Conservation (phyloP, 2,888 invertebrate genomes). For the Cataglyphis albicans region DNA sequence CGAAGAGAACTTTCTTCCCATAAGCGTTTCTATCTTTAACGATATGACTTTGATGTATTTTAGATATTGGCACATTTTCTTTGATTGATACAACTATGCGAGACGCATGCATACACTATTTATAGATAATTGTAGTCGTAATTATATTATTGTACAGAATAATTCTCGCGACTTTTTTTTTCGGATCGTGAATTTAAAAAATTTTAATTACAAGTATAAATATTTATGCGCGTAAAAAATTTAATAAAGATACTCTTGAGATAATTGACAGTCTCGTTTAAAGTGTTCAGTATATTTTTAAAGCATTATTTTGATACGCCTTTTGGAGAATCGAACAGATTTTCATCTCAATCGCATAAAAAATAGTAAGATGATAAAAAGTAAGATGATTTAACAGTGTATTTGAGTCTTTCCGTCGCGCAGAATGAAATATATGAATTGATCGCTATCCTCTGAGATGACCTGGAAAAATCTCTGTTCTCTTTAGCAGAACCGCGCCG, state of each 20-base stretch:
- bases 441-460: conserved; percentile 19
- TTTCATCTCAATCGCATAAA: neutral
- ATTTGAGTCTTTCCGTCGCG: neutral
- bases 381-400: neutral
- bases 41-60: neutral
- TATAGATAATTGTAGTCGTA: conserved; percentile 4
- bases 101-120: conserved; percentile 23
- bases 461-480: conserved; percentile 27
- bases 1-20: conserved; percentile 2
- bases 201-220: neutral
- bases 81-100: neutral
- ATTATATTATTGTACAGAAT: conserved; percentile 3
- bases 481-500: neutral
- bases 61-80: conserved; percentile 17
- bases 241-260: too few species aligned
- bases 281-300: too few species aligned
- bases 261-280: conserved; percentile 30
- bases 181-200: neutral
- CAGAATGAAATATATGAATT: neutral
- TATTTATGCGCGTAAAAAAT: conserved; percentile 9
- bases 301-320: neutral
- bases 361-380: neutral
- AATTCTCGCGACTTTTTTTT: conserved; percentile 9
- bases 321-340: neutral
- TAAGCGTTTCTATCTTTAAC: conserved; percentile 17